A percentile compares a stretch with the other conserved stretches of the same genome.
phyloP scores from a whole-genome alignment of 2,888 invertebrate species.

The Melinaea marsaeus region DNA sequence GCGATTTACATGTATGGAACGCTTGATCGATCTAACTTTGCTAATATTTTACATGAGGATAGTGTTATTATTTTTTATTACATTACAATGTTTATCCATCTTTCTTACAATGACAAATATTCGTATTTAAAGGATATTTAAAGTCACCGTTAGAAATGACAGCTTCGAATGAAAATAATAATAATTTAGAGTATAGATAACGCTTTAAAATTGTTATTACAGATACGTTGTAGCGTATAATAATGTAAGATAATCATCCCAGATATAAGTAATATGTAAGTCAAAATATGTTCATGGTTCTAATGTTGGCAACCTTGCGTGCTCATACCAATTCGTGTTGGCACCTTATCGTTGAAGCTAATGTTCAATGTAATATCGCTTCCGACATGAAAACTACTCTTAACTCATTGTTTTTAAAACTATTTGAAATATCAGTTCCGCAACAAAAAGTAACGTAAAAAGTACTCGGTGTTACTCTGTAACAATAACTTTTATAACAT shows the following conservation, averaged over 20 bases:
- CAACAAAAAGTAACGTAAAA: not conserved
- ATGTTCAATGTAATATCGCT: slow-evolving; percentile 72
- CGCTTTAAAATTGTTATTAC: too few species aligned
- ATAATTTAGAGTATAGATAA: not conserved
- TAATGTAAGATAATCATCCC: not conserved
- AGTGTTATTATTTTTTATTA: too few species aligned
- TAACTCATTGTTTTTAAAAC: slow-evolving; percentile 53
- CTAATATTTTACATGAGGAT: slow-evolving; percentile 23
- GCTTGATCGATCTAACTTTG: slow-evolving; percentile 32
- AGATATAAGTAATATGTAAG: slow-evolving; percentile 12
- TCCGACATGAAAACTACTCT: slow-evolving; percentile 72
- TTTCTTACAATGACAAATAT: not conserved
- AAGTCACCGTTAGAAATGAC: too few species aligned
- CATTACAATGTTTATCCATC: slow-evolving; percentile 6
- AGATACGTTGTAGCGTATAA: not conserved
- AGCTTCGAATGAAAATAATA: too few species aligned
- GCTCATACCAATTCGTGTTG: slow-evolving; percentile 65
- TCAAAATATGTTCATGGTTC: slow-evolving; percentile 34
- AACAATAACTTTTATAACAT: not conserved
- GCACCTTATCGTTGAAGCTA: slow-evolving; percentile 70
- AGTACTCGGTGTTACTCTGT: not conserved
- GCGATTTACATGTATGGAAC: slow-evolving; percentile 34
- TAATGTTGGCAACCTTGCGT: slow-evolving; percentile 51
- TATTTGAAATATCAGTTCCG: slow-evolving; percentile 8
- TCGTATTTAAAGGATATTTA: too few species aligned